These are phyloP conservation scores for Bombyx mori DNA, from an alignment of 1,140 invertebrate genomes.

Conservation along the genomic window DNA sequence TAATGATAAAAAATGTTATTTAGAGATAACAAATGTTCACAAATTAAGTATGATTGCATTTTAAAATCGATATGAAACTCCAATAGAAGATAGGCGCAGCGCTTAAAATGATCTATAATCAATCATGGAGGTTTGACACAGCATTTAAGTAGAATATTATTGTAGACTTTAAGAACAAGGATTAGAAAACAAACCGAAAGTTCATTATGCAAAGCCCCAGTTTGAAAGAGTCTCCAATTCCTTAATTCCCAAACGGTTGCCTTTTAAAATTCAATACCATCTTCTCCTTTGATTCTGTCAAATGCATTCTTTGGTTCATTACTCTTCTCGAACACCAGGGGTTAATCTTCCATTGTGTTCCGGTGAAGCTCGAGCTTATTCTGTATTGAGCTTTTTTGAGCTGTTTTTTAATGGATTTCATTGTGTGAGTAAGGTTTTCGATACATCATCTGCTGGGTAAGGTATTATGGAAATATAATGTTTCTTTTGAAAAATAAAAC, in stretches of 20 bases:
- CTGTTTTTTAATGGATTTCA: constrained; percentile 22
- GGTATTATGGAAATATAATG: too few species aligned
- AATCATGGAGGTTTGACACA: too few species aligned
- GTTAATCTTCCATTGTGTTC: constrained; percentile 53
- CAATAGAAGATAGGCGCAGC: too few species aligned
- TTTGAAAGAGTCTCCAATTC: constrained; percentile 3
- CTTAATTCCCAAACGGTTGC: constrained; percentile 18
- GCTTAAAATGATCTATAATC: too few species aligned
- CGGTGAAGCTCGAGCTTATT: constrained; percentile 28
- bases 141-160: too few species aligned
- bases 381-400: constrained; percentile 32
- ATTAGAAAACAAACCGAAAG: neutral
- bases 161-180: too few species aligned
- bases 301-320: constrained; percentile 48
- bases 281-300: constrained; percentile 31
- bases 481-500: too few species aligned
- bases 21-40: too few species aligned
- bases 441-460: too few species aligned
- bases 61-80: too few species aligned
- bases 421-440: constrained; percentile 20
- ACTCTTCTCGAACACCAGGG: constrained; percentile 34
- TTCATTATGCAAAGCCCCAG: constrained; percentile 1
- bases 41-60: too few species aligned
- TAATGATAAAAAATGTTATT: too few species aligned
- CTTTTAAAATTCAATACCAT: constrained; percentile 46